These are phyloP conservation scores for Bugula neritina DNA, from an alignment of 2,888 invertebrate species.

Conservation along the genomic window DNA sequence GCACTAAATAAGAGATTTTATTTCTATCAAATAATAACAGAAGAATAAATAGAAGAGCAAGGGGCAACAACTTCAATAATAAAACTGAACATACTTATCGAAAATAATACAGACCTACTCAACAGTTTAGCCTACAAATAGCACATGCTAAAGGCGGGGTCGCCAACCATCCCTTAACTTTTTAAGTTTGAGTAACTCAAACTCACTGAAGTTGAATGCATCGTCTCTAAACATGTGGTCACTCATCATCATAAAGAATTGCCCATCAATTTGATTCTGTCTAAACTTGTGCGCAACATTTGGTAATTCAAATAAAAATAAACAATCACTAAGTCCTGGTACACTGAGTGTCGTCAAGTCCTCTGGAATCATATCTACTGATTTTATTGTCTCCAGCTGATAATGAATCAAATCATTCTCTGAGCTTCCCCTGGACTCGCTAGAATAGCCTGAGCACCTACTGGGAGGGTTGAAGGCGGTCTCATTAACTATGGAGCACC, in stretches of 20 bases:
- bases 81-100: too few relatives aligned
- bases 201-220: slow-evolving; percentile 16
- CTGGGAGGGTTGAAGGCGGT: background rate
- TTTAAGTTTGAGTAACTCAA: slow-evolving; percentile 25
- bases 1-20: too few relatives aligned
- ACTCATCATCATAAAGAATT: slow-evolving; percentile 27
- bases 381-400: slow-evolving; percentile 22
- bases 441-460: slow-evolving; percentile 23
- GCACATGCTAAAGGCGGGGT: slow-evolving; percentile 5
- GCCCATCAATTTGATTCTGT: slow-evolving; percentile 25
- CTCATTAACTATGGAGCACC: background rate
- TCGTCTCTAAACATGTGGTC: slow-evolving; percentile 26
- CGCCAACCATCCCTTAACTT: slow-evolving; percentile 21
- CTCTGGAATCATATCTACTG: slow-evolving; percentile 22
- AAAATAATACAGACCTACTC: too few relatives aligned
- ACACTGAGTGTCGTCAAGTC: slow-evolving; percentile 10
- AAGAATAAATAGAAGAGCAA: too few relatives aligned
- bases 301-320: slow-evolving; percentile 15
- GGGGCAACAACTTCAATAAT: too few relatives aligned
- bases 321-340: slow-evolving; percentile 5
- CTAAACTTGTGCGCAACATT: slow-evolving; percentile 23
- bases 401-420: slow-evolving; percentile 23
- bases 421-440: slow-evolving; percentile 10
- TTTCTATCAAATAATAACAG: too few relatives aligned
- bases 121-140: too few relatives aligned